phyloP scores from a whole-genome alignment of 2,113 vertebrate genomes.

The Sylvietta virens region DNA sequence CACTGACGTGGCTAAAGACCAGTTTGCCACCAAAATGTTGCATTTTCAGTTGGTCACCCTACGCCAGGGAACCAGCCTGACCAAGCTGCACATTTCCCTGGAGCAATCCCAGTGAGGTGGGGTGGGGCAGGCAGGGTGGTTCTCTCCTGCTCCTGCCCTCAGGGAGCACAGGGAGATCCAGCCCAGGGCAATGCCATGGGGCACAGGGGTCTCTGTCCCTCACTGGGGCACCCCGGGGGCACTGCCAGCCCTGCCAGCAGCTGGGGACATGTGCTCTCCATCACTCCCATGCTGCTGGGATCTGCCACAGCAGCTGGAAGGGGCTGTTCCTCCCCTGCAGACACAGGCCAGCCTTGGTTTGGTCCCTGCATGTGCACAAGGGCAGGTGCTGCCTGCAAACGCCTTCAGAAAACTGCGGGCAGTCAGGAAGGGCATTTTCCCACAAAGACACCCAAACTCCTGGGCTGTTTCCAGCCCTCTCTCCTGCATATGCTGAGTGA shows the following conservation, averaged over 20 bases:
- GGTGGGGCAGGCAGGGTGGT: background rate
- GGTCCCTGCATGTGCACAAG: background rate
- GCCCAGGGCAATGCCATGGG: background rate
- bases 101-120: fast-evolving
- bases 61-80: background rate
- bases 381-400: background rate
- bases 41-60: background rate
- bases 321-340: background rate
- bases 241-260: background rate
- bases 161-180: background rate
- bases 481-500: background rate
- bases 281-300: background rate
- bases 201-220: background rate
- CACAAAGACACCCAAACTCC: background rate
- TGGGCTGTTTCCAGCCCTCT: background rate
- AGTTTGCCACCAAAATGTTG: background rate
- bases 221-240: fast-evolving
- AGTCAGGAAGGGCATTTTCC: background rate
- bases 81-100: background rate
- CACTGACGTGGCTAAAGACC: background rate
- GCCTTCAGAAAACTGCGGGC: background rate
- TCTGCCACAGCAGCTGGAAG: background rate
- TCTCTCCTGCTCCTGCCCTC: background rate
- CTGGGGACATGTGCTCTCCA: background rate
- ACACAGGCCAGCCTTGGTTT: background rate